phyloP scores from a whole-genome alignment of 2,888 invertebrate genomes.

The Tyria jacobaeae region DNA sequence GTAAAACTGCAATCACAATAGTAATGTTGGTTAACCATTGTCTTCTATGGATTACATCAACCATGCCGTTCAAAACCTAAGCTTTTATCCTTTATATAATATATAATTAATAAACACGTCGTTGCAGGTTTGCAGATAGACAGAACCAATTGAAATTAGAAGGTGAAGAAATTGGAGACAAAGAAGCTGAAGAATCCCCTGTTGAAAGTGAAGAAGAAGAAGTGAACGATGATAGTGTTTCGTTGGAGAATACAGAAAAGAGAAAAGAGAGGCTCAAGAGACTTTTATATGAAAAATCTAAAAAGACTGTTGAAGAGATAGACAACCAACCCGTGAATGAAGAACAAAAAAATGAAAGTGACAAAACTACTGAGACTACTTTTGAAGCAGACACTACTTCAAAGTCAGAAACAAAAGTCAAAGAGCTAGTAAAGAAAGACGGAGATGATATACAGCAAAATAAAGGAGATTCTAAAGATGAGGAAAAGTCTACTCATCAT shows the following conservation, averaged over 20 bases:
- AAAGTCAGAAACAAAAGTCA: slow-evolving; percentile 21
- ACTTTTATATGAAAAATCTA: slow-evolving; percentile 69
- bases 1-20: too few relatives aligned
- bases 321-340: slow-evolving; percentile 38
- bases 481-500: slow-evolving; percentile 16
- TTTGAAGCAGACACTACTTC: slow-evolving; percentile 2
- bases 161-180: slow-evolving; percentile 77
- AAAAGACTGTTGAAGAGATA: slow-evolving; percentile 49
- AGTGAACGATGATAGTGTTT: slow-evolving; percentile 53
- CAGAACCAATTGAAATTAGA: slow-evolving; percentile 76
- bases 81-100: neutral
- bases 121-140: slow-evolving; percentile 75
- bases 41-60: neutral
- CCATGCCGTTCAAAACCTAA: neutral
- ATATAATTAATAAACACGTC: neutral
- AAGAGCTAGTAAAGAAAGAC: slow-evolving; percentile 18
- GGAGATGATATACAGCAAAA: slow-evolving; percentile 19
- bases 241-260: slow-evolving; percentile 67
- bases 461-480: slow-evolving; percentile 22
- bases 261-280: slow-evolving; percentile 73
- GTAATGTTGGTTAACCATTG: too few relatives aligned
- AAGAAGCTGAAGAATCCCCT: slow-evolving; percentile 80
- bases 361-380: slow-evolving; percentile 20
- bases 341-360: slow-evolving; percentile 17
- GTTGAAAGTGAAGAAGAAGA: slow-evolving; percentile 78